Conservation (phyloP, 2,797 vertebrate genomes). For the Antrozous pallidus region DNA sequence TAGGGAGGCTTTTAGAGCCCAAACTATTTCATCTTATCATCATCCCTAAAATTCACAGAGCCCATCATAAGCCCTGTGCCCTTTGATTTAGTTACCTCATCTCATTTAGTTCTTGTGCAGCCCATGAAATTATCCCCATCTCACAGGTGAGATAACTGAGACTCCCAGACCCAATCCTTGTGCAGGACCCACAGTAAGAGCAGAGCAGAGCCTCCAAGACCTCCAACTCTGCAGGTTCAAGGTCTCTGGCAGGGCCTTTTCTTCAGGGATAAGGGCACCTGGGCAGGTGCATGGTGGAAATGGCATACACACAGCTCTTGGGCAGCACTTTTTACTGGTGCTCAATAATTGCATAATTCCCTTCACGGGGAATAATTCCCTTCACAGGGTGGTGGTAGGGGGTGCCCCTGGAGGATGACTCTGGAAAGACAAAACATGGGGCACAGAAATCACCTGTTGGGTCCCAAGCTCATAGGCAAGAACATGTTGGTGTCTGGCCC, state of each 20-base stretch:
- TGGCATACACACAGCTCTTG: neutral
- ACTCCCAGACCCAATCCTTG: neutral
- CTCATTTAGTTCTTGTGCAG: neutral
- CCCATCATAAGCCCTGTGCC: neutral
- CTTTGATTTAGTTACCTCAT: neutral
- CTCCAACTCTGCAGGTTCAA: neutral
- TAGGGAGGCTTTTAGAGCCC: neutral
- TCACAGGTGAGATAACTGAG: neutral
- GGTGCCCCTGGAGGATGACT: neutral
- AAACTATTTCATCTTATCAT: neutral
- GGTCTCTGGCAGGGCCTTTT: neutral
- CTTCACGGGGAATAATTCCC: neutral
- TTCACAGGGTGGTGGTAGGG: neutral
- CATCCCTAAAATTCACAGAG: neutral
- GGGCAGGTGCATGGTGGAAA: neutral
- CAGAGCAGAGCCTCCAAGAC: neutral
- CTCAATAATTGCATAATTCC: neutral
- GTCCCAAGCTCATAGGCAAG: neutral
- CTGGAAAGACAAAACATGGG: neutral
- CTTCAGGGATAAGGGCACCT: neutral
- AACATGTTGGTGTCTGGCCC: neutral
- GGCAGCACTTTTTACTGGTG: neutral
- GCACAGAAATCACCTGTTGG: neutral
- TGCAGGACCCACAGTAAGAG: neutral
- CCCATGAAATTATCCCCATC: neutral